Percentiles rank a stretch among this genome's conserved stretches.
Evolutionary conservation across 2,113 vertebrate genomes (phyloP).

Genomic region (Panthera uncia): DNA sequence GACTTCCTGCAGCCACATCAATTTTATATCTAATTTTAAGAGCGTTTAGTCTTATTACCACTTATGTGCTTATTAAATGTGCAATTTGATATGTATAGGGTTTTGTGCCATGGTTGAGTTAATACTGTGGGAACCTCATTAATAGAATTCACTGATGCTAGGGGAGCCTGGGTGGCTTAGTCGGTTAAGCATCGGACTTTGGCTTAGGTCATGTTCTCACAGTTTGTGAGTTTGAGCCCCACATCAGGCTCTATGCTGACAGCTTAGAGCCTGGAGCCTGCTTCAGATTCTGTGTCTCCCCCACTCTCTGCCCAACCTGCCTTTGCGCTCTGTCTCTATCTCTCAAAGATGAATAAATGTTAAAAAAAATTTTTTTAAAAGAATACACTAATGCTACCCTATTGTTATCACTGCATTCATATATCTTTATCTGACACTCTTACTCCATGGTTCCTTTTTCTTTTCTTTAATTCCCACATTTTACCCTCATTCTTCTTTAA

Average conservation of each 20-base stretch:
- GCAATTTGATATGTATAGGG: background rate
- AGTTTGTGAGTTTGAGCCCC: too few species aligned
- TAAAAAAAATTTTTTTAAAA: background rate
- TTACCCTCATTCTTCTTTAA: background rate
- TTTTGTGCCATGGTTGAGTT: background rate
- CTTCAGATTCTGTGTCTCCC: too few species aligned
- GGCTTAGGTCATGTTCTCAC: too few species aligned
- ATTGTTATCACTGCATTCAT: background rate
- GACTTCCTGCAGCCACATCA: background rate
- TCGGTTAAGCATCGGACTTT: too few species aligned
- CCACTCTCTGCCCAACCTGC: too few species aligned
- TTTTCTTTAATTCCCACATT: background rate
- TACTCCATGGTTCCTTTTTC: background rate
- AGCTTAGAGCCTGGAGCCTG: too few species aligned
- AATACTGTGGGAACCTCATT: background rate
- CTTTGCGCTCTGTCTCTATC: too few species aligned
- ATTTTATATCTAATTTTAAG: conserved; percentile 38
- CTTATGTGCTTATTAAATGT: background rate
- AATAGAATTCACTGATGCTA: background rate
- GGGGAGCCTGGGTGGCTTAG: too few species aligned
- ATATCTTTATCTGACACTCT: background rate
- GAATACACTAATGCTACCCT: background rate
- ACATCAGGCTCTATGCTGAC: too few species aligned
- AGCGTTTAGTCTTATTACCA: background rate
- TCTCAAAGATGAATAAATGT: too few species aligned